Evolutionary conservation across 1,140 invertebrate species (phyloP), one percentile per base, ranked within the genome.

Genomic region (Pseudomyrmex flavicornis): DNA sequence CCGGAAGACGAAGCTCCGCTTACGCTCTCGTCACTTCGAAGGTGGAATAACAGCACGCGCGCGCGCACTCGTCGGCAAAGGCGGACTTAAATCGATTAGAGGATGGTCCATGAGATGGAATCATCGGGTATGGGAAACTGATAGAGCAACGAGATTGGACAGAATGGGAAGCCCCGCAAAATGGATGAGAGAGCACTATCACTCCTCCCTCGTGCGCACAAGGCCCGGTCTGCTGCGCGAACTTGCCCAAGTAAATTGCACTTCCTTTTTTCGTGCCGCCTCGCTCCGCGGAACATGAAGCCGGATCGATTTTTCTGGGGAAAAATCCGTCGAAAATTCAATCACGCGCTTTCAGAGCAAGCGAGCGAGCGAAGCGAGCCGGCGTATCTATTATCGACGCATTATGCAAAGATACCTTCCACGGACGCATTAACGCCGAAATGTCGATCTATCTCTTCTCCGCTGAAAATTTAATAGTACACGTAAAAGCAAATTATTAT

Each of bases 151-250:
- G 89, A 89, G 89, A 91, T 91, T 90, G 88, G 86, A 90, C 89
- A 91, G 86, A 91, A 91, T 87, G 84, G 85, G 91, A 92, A 92
- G 85, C 90, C 90, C 46, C 90, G 89, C 87, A 92, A 92, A 91
- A 86, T 90, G 84, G 82, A 92, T 88, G 88, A 90, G 77, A 88
- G 75, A 85, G 83, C 85, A 65, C 72, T 72, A 76, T 63, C 50
- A 56, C 66, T 56, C 83, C 82, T 70, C 70, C 68, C 80, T 69
- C 56, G 77, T 52, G 59, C 56, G 66, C 46, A 35, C 35, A 61
- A 80, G 65, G 12, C 56, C 70, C 65, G 59, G 69, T 84, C 79
- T 80, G 46, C 86, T 85, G 66, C 58, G 66, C 65, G 73, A 84
- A 77, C 73, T 88, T 83, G 87, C 69, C 58, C 86, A 59, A 88